Percentiles rank a stretch among this genome's conserved stretches.
Conservation (phyloP, 2,797 vertebrate genomes). For the Platalea minor region DNA sequence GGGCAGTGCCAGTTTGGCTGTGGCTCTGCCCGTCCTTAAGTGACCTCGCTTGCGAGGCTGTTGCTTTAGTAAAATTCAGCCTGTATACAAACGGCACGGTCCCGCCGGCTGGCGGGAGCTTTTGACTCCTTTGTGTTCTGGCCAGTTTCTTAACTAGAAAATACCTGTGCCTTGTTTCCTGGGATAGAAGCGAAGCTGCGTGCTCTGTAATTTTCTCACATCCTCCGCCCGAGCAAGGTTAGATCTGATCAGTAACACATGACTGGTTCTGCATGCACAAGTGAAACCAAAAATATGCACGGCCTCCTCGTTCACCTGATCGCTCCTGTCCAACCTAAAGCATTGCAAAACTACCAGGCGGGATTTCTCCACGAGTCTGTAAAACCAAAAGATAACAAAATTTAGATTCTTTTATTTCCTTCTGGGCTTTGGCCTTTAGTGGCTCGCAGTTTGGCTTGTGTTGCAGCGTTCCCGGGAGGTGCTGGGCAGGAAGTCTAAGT, state of each 20-base stretch:
- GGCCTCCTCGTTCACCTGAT: neutral
- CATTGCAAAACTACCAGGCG: neutral
- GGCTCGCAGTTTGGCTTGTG: neutral
- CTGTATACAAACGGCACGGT: accelerated
- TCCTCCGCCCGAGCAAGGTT: neutral
- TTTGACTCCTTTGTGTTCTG: neutral
- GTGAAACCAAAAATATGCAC: neutral
- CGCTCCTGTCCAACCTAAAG: neutral
- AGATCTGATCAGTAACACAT: neutral
- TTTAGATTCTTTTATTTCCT: neutral
- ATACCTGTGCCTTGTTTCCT: neutral
- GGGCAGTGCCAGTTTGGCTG: conserved; percentile 1
- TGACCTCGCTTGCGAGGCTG: neutral
- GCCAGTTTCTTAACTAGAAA: accelerated
- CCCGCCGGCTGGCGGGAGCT: neutral
- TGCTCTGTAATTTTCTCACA: neutral
- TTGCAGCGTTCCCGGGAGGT: neutral
- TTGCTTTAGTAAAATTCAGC: neutral
- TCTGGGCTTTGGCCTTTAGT: neutral
- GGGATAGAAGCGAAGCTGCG: neutral
- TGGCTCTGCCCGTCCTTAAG: neutral
- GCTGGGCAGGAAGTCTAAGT: neutral
- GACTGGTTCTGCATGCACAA: neutral
- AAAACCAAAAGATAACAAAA: neutral
- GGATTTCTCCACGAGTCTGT: neutral